These are phyloP conservation scores for Eucera pruinosa DNA, from an alignment of 2,888 invertebrate genomes.

Conservation along the genomic window DNA sequence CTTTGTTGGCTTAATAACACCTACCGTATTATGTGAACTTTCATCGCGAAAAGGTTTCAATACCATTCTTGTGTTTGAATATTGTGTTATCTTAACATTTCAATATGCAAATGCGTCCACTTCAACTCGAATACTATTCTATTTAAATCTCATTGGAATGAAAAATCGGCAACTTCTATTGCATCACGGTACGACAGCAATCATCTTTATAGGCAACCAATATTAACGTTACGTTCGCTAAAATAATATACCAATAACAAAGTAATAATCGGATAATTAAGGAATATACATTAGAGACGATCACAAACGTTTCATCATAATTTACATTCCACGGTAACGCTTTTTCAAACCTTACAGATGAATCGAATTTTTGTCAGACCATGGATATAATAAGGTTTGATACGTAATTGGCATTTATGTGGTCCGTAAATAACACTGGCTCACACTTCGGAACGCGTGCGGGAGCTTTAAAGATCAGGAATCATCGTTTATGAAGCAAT, in stretches of 20 bases:
- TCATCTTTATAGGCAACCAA: too few species aligned
- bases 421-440: constrained; percentile 28
- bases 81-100: constrained; percentile 5
- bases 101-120: neutral
- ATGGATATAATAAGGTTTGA: neutral
- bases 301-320: neutral
- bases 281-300: neutral
- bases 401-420: constrained; percentile 27
- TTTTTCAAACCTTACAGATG: neutral
- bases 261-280: neutral
- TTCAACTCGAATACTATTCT: too few species aligned
- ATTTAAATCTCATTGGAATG: neutral
- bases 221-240: neutral
- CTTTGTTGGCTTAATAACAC: neutral
- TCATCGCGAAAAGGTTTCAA: neutral
- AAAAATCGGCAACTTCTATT: too few species aligned
- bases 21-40: neutral
- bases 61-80: too few species aligned
- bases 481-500: constrained; percentile 36
- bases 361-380: constrained; percentile 13
- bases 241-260: neutral
- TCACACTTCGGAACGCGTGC: constrained; percentile 5
- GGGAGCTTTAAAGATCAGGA: constrained; percentile 22
- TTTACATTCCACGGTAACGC: neutral
- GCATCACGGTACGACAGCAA: too few species aligned